Conservation (phyloP, 2,888 invertebrate species). For the Caenorhabditis wallacei region DNA sequence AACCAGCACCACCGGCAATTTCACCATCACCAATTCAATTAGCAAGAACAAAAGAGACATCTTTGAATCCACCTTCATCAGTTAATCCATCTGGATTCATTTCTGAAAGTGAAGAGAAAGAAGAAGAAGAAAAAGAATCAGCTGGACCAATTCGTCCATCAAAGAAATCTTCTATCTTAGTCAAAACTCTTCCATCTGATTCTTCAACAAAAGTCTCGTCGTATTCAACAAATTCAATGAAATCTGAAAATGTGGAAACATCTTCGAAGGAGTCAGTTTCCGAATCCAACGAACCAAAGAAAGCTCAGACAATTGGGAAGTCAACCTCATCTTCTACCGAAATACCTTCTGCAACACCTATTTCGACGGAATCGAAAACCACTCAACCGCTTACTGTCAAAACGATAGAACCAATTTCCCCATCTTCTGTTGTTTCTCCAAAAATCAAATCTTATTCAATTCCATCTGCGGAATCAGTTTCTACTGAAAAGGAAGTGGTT, state of each 20-base stretch:
- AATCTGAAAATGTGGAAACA: background rate
- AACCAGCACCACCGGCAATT: conserved; percentile 14
- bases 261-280: too few species aligned
- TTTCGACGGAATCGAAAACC: background rate
- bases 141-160: conserved; percentile 30
- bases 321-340: background rate
- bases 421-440: background rate
- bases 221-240: background rate
- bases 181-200: background rate
- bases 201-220: background rate
- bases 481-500: too few species aligned
- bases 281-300: background rate
- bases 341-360: background rate
- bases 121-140: conserved; percentile 14
- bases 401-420: background rate
- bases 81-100: conserved; percentile 8
- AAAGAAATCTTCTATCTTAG: background rate
- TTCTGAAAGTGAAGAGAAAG: conserved; percentile 17
- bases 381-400: background rate
- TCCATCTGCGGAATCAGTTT: too few species aligned
- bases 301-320: background rate
- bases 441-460: background rate
- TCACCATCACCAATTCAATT: conserved; percentile 20
- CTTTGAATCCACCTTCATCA: conserved; percentile 8
- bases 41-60: background rate